Conservation (phyloP, 2,113 vertebrate genomes). For the Caloenas nicobarica region DNA sequence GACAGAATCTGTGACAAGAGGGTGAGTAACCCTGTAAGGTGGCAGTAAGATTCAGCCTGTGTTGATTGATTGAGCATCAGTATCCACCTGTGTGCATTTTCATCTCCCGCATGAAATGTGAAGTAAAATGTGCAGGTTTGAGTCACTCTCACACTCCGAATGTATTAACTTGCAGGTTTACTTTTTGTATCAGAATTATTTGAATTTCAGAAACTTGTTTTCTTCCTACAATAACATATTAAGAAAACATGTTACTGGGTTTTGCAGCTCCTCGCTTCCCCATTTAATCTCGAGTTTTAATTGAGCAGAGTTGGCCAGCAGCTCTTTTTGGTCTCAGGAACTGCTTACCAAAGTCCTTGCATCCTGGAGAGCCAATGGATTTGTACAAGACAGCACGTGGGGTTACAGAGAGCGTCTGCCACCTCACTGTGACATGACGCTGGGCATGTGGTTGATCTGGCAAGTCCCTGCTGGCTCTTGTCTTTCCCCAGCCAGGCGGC, state of each 20-base stretch:
- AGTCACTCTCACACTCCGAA: fast-evolving
- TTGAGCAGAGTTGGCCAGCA: neutral
- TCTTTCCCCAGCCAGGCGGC: neutral
- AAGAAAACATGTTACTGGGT: neutral
- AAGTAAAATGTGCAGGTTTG: neutral
- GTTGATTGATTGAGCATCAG: neutral
- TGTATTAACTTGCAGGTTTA: neutral
- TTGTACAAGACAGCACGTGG: fast-evolving
- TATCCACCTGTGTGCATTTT: neutral
- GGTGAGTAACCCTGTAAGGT: neutral
- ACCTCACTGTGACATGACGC: neutral
- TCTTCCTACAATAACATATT: neutral
- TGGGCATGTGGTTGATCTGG: neutral
- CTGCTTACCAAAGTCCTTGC: neutral
- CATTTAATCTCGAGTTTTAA: neutral
- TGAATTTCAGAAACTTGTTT: neutral
- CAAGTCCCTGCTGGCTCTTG: neutral
- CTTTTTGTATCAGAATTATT: neutral
- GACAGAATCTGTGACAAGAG: neutral
- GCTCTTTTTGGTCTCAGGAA: neutral
- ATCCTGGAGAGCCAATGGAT: too few species aligned
- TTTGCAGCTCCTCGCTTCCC: neutral
- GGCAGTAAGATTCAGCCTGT: neutral
- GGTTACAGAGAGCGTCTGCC: neutral
- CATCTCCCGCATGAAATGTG: neutral